Conservation (phyloP, 2,888 invertebrate species). For the Acanthosoma haemorrhoidale region DNA sequence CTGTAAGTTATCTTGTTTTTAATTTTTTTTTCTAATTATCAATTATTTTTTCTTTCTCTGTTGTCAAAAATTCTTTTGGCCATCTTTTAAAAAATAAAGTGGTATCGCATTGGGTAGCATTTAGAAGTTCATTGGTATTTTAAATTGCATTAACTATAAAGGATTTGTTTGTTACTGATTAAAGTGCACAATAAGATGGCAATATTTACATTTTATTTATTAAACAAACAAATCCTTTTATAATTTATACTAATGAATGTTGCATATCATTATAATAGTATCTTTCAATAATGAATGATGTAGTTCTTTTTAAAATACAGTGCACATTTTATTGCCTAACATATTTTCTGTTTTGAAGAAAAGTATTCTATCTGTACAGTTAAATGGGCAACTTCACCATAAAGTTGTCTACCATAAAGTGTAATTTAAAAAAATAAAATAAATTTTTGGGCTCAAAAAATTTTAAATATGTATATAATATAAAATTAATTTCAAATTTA, state of each 20-base stretch:
- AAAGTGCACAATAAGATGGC: not conserved
- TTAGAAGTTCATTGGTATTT: constrained; percentile 24
- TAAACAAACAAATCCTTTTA: constrained; percentile 12
- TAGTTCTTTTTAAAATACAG: constrained; percentile 20
- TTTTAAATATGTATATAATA: too few species aligned
- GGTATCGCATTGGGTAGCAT: constrained; percentile 23
- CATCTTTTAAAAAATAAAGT: constrained; percentile 6
- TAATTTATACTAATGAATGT: constrained; percentile 25
- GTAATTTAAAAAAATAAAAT: too few species aligned
- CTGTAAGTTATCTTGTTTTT: constrained; percentile 70
- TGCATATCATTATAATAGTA: constrained; percentile 27
- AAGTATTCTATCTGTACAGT: not conserved
- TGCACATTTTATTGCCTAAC: constrained; percentile 25
- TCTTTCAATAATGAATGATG: constrained; percentile 29
- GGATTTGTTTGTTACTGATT: constrained; percentile 11
- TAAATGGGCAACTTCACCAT: too few species aligned
- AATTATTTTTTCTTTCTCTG: not conserved
- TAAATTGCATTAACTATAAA: constrained; percentile 14
- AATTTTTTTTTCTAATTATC: not conserved
- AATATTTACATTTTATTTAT: not conserved
- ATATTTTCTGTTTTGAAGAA: not conserved
- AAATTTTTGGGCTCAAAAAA: too few species aligned
- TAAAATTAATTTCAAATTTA: too few species aligned
- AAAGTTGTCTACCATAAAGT: too few species aligned
- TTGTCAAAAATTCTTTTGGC: not conserved